These are phyloP conservation scores for Astropecten irregularis DNA, from an alignment of 53 echinoderm and acorn worm genomes.

Conservation along the genomic window DNA sequence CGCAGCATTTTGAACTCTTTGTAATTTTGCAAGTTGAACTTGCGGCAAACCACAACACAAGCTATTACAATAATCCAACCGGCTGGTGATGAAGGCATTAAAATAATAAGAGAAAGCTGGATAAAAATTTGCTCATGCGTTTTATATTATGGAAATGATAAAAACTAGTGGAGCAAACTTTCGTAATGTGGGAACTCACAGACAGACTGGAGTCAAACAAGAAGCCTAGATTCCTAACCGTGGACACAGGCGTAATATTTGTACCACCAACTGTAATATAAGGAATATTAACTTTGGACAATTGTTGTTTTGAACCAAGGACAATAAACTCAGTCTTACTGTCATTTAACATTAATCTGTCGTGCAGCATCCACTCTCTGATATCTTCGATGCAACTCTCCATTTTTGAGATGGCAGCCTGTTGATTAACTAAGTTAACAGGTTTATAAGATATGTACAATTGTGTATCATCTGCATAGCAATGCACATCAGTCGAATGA, in stretches of 20 bases:
- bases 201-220: too few relatives aligned
- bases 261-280: too few relatives aligned
- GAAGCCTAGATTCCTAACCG: too few relatives aligned
- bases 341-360: neutral
- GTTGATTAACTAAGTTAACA: neutral
- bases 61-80: conserved; percentile 48
- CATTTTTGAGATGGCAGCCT: neutral
- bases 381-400: neutral
- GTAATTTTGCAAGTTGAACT: too few relatives aligned
- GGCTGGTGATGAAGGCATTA: conserved; percentile 36
- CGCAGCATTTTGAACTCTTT: conserved; percentile 49
- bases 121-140: too few relatives aligned
- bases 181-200: too few relatives aligned
- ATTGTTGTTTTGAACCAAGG: neutral
- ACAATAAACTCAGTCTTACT: neutral
- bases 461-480: conserved; percentile 4
- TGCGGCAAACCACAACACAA: conserved; percentile 16
- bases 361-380: neutral
- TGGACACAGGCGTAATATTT: too few relatives aligned
- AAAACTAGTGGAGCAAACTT: too few relatives aligned
- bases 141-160: too few relatives aligned
- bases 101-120: too few relatives aligned
- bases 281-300: too few relatives aligned
- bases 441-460: too few relatives aligned
- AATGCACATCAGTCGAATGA: neutral